These are phyloP conservation scores for Oreortyx pictus DNA, from an alignment of 2,797 vertebrate genomes.

Conservation along the genomic window DNA sequence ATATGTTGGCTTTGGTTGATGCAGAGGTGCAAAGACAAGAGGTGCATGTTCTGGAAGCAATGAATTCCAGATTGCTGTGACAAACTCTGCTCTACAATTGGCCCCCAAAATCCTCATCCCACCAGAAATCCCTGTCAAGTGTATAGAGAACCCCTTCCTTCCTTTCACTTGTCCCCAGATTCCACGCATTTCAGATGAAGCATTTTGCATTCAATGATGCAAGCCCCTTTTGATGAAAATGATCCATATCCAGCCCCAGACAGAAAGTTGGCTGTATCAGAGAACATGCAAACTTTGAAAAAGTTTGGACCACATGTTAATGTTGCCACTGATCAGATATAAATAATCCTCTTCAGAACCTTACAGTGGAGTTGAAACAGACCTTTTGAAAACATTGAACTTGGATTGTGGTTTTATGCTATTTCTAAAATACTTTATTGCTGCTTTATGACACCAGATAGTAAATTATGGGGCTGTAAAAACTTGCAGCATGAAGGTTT, in stretches of 20 bases:
- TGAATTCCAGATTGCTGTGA: background rate
- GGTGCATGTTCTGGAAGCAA: background rate
- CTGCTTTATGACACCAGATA: background rate
- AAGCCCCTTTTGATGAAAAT: background rate
- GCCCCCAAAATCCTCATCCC: background rate
- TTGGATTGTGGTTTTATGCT: constrained; percentile 10
- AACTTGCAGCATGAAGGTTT: background rate
- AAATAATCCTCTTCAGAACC: background rate
- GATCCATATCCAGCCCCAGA: background rate
- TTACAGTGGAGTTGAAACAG: background rate
- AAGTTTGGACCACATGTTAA: background rate
- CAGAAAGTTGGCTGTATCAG: background rate
- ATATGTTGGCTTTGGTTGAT: accelerated
- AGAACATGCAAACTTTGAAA: accelerated
- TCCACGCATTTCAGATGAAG: background rate
- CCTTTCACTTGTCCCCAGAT: background rate
- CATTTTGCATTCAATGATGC: background rate
- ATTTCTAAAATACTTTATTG: constrained; percentile 48
- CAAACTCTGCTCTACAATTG: background rate
- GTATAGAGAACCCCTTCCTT: background rate
- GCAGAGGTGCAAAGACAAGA: background rate
- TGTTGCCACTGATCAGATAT: background rate
- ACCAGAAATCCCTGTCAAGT: background rate
- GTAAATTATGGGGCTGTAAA: constrained; percentile 34
- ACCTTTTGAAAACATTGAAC: constrained; percentile 12